Conservation (phyloP, 2,888 invertebrate species). For the Ligdia adustata region DNA sequence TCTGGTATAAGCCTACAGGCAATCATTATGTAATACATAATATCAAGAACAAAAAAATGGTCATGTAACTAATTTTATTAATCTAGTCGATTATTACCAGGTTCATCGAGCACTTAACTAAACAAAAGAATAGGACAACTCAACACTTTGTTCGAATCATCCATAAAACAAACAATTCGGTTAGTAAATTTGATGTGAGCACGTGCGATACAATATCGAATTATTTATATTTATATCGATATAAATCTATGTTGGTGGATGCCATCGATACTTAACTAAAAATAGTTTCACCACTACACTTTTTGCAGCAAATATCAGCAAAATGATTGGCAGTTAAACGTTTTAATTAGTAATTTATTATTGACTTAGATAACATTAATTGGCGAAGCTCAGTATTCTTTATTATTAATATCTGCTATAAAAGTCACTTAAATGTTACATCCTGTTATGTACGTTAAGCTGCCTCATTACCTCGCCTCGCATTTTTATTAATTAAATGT, state of each 20-base stretch:
- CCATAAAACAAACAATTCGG: constrained; percentile 53
- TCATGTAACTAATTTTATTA: no score
- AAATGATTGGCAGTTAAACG: constrained; percentile 58
- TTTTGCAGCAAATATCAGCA: constrained; percentile 55
- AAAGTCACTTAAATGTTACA: constrained; percentile 24
- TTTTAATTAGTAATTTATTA: constrained; percentile 68
- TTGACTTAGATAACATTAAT: constrained; percentile 52
- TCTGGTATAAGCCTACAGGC: no score
- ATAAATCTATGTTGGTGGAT: constrained; percentile 31
- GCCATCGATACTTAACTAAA: constrained; percentile 21
- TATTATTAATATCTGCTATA: constrained; percentile 30
- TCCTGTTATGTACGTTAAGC: constrained; percentile 17
- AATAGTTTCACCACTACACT: constrained; percentile 51
- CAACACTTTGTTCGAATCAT: constrained; percentile 46
- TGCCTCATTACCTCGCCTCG: no score
- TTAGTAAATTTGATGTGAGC: constrained; percentile 59
- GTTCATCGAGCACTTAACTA: no score
- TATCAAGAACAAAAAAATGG: no score
- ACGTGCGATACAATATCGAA: constrained; percentile 51
- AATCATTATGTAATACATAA: no score
- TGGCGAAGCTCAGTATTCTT: constrained; percentile 41
- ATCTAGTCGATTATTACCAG: no score
- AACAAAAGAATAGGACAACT: constrained; percentile 45
- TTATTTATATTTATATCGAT: constrained; percentile 39
- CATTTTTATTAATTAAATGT: no score